A percentile compares a stretch with the other conserved stretches of the same genome.
phyloP scores from a whole-genome alignment of 2,113 vertebrate species.

The Tachysurus fulvidraco region DNA sequence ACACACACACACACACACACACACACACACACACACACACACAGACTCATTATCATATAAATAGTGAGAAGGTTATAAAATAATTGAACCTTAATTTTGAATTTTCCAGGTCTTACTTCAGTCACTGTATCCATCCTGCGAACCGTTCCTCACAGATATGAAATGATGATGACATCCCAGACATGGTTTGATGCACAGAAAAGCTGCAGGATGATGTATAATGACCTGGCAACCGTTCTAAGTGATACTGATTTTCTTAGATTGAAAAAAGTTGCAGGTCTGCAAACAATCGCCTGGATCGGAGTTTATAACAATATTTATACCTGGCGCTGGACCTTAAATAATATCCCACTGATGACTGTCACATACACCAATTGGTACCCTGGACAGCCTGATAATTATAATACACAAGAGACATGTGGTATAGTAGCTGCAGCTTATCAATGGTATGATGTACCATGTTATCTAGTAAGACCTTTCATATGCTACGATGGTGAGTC shows the following conservation, averaged over 20 bases:
- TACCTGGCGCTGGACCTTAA: not conserved
- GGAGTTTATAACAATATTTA: conserved; percentile 22
- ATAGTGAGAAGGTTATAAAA: no score
- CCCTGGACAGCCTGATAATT: not conserved
- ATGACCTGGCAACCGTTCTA: not conserved
- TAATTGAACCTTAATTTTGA: no score
- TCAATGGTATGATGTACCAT: not conserved
- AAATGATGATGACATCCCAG: not conserved
- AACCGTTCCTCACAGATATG: not conserved
- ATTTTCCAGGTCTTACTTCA: not conserved
- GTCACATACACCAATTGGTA: not conserved
- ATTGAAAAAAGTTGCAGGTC: not conserved
- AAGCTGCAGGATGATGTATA: not conserved
- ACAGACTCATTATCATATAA: no score
- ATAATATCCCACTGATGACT: not conserved
- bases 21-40: no score
- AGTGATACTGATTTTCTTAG: not conserved
- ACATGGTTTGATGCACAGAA: not conserved
- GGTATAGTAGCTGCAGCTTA: not conserved
- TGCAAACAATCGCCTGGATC: not conserved
- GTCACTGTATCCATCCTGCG: not conserved
- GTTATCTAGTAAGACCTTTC: not conserved
- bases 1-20: no score
- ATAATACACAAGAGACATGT: not conserved
- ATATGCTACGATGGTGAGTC: not conserved